Evolutionary conservation across 2,113 vertebrate species (phyloP), one percentile per base, ranked within the genome.

Genomic region (Cheirogaleus medius): DNA sequence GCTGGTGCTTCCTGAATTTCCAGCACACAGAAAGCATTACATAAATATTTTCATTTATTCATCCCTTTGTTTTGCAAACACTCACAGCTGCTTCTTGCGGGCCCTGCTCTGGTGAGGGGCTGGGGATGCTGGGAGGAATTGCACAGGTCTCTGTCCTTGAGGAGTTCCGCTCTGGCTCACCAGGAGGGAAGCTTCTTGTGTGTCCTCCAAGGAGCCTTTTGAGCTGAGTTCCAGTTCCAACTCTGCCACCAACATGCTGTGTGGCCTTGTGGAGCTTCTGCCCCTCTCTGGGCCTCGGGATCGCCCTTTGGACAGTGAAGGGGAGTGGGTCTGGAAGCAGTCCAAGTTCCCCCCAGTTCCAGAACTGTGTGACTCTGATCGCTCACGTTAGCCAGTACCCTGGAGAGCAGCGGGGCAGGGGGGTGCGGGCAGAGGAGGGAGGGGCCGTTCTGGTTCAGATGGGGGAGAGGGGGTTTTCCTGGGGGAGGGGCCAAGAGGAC

Each of bases 21-120:
- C 42, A 42, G 74, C 64, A 39, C 42, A 39, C 25, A 71, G 71
- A 84, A 85, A 12, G 54, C 29, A 14, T 76, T 89, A 96, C 32
- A 97, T 96, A 97, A 97, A 96, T 92, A 93, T 84, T 95, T 96
- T 87, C 66, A 54, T 71, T 58, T 91, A 74, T 94, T 87, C n/a
- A 49, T 71, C 84, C 49, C 25, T 94, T 78, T 7, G 2, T 93
- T 95, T 84, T 86, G 86, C 34, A 78, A 63, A 87, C 18, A 18
- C 20, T 69, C 44, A 27, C 3, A 2, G 32, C 27, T 44, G 47
- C 71, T 96, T 96, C 85, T 60, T 90, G 66, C 52, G 52, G 60
- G 77, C 34, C 25, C 39, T 78, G 95, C n/a, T 63, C n/a, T 66
- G 82, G 68, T 14, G 73, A 85, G 49, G 73, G 73, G 13, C 27